Base-by-base conservation (phyloP, 2,888 invertebrate genomes). In the Orthosia gracilis region DNA sequence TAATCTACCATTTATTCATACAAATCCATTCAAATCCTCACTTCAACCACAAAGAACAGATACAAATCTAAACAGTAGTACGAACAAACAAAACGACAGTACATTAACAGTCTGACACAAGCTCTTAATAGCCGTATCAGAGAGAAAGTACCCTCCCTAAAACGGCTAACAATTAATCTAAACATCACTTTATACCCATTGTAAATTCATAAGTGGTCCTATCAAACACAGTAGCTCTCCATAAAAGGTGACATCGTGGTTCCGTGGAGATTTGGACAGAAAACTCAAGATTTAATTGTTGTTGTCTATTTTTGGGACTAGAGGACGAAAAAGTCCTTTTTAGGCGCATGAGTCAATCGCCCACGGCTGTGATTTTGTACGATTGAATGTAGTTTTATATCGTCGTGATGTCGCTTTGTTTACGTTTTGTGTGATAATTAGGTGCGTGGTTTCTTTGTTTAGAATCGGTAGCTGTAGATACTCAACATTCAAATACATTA, bases 221-320 rank as follows among this genome's bases (percentile, higher is more conserved):
- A 87, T 83, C 79, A 87, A 86, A 88, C 89, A 90, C 91, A 84
- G 92, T 91, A 91, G 92, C 91, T 55, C 12, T 54, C 80, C 70
- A 87, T 90, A 86, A 90, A 91, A 83, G 91, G 82, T 85, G 71
- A 83, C 83, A 85, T 92, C 92, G 92, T 92, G 92, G 87, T 82
- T 85, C 92, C 92, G 92, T 92, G 92, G 87, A 82, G 85, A 90
- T 92, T 89, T 90, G 90, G 91, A 88, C 90, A 88, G 88, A 91
- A 91, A 89, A 54, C 88, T 85, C 87, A 73, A 73, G 76, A 65
- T 89, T 89, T 89, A 87, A 82, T 86, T 86, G 85, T 78, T 85
- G 73, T 73, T 68, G 4, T 72, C 86, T 82, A 78, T 84, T 85
- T 87, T 82, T 76, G 84, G 82, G 66, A 69, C 80, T 86, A 85